Evolutionary conservation across 2,113 vertebrate species (phyloP), one percentile per base, ranked within the genome.

Genomic region (Neogobius melanostomus): DNA sequence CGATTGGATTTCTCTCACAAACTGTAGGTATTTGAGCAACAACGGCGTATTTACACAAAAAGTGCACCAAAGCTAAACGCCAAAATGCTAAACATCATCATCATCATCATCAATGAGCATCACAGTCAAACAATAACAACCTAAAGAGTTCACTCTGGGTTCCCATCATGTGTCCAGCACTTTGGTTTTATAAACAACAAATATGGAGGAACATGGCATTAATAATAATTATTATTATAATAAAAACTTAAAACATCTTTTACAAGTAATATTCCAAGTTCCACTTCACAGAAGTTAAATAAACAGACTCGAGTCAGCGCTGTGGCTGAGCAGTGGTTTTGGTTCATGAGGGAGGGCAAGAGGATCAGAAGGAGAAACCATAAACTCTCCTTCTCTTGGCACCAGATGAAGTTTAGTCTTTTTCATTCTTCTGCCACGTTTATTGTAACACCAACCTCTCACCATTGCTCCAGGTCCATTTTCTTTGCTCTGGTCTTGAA

Each of bases 261-360:
- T 79, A 84, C 80, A 73, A 66, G 83, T 84, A 81, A 83, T 87
- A 93, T 94, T 87, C 80, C 92, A 88, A 94, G 82, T 96, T 95
- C 93, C 94, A 99, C 97, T 98, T 99, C 97, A 98, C 93, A 97
- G 97, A 99, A 99, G 97, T 98, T 96, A 97, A 87, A 92, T 90
- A 90, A 90, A 90, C 90, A 93, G 6, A 68, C 85, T 69, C 93
- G 94, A 93, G 95, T 98, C 97, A 97, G 97, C 94, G 80, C 82
- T 72, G 49, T 68, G 82, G 95, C 96, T 97, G 96, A 98, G 94
- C 95, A 97, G 97, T 97, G 97, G 96, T 98, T 96, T 85, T 77
- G 92, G 90, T 93, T 95, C 95, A 36, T 21, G 56, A 93, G 86
- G 92, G 87, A 91, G 90, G 87, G 92, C 93, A 86, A 91, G 88